phyloP scores from a whole-genome alignment of 2,888 invertebrate species.

The Allophyes oxyacanthae region DNA sequence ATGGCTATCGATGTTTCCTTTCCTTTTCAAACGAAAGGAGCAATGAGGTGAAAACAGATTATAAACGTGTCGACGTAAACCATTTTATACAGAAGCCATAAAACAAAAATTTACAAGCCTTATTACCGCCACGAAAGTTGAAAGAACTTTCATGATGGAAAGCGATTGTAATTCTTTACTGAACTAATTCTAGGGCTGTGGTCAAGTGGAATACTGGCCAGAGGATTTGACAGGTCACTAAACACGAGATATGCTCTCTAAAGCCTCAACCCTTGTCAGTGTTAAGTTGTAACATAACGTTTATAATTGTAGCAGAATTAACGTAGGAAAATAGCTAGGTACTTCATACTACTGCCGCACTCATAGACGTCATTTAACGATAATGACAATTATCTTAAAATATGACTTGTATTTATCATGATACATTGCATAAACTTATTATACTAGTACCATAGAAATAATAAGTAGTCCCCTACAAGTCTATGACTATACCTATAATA shows the following conservation, averaged over 20 bases:
- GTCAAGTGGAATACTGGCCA: slow-evolving; percentile 22
- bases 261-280: slow-evolving; percentile 41
- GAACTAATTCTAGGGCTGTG: slow-evolving; percentile 27
- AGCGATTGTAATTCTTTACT: slow-evolving; percentile 23
- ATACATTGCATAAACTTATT: too few relatives aligned
- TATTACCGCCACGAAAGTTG: slow-evolving; percentile 30
- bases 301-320: background rate
- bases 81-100: slow-evolving; percentile 30
- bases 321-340: too few relatives aligned
- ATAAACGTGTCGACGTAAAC: slow-evolving; percentile 31
- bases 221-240: slow-evolving; percentile 39
- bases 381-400: too few relatives aligned
- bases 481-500: too few relatives aligned
- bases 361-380: too few relatives aligned
- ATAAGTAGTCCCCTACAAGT: too few relatives aligned
- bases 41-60: slow-evolving; percentile 11
- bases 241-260: slow-evolving; percentile 25
- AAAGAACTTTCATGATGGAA: slow-evolving; percentile 29
- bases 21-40: background rate
- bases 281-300: slow-evolving; percentile 11
- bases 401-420: too few relatives aligned
- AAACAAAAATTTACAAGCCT: slow-evolving; percentile 32
- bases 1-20: background rate
- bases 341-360: too few relatives aligned
- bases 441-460: too few relatives aligned